phyloP scores from a whole-genome alignment of 1,140 invertebrate species.

The Lucilia cuprina region DNA sequence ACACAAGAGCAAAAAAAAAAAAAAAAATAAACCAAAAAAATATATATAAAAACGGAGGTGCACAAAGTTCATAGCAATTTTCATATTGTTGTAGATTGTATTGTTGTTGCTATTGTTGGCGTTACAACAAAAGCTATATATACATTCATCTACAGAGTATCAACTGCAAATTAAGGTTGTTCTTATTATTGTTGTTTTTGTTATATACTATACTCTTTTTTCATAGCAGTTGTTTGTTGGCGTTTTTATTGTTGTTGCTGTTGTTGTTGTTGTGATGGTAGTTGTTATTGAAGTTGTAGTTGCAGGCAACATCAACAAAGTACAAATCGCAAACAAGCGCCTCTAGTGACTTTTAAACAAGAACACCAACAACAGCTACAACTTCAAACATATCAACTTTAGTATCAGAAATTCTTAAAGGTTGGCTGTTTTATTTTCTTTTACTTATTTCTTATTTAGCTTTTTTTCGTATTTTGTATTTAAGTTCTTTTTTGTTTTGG shows the following conservation, averaged over 20 bases:
- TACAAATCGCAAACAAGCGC: constrained; percentile 43
- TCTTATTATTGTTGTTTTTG: constrained; percentile 23
- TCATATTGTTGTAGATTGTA: constrained; percentile 24
- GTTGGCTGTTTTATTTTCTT: not conserved
- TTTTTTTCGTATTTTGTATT: not conserved
- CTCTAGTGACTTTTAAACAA: constrained; percentile 37
- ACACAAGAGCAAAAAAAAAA: not conserved
- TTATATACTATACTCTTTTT: not conserved
- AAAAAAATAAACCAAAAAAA: constrained; percentile 21
- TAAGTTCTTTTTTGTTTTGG: not conserved
- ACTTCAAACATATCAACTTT: constrained; percentile 34
- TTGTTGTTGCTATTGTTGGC: not conserved
- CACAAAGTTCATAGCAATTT: constrained; percentile 62
- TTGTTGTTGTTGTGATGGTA: constrained; percentile 37
- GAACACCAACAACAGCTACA: constrained; percentile 37
- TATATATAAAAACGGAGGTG: constrained; percentile 40
- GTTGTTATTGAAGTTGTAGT: constrained; percentile 48
- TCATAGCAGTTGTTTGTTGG: not conserved
- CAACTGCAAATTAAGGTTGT: constrained; percentile 29
- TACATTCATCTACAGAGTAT: not conserved
- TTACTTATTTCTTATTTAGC: not conserved
- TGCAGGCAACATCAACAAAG: constrained; percentile 42
- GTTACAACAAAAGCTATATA: not conserved
- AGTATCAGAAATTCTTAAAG: constrained; percentile 29
- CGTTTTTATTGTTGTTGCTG: constrained; percentile 38